Percentiles rank a stretch among this genome's conserved stretches.
phyloP scores from a whole-genome alignment of 1,140 invertebrate species.

The Heliothis virescens region DNA sequence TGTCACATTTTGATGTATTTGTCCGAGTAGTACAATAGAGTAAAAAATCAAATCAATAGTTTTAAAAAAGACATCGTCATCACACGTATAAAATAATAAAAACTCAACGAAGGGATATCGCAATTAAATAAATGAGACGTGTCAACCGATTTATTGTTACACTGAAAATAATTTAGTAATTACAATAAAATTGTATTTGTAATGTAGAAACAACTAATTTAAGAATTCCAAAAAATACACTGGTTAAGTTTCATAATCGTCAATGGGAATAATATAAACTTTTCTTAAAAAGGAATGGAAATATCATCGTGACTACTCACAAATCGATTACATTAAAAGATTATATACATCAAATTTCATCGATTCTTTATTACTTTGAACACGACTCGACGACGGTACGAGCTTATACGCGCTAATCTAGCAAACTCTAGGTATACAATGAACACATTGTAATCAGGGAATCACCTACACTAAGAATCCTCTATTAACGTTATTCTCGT shows the following conservation, averaged over 20 bases:
- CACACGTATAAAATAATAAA: slow-evolving; percentile 28
- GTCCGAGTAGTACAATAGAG: slow-evolving; percentile 46
- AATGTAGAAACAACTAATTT: slow-evolving; percentile 37
- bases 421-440: slow-evolving; percentile 82
- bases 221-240: slow-evolving; percentile 35
- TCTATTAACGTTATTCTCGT: slow-evolving; percentile 24
- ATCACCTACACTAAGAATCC: slow-evolving; percentile 55
- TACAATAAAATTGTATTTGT: slow-evolving; percentile 43
- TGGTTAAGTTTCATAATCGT: slow-evolving; percentile 40
- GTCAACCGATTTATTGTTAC: slow-evolving; percentile 55
- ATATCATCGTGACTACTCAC: slow-evolving; percentile 42
- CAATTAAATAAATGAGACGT: slow-evolving; percentile 47
- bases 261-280: slow-evolving; percentile 1
- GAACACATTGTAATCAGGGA: slow-evolving; percentile 78
- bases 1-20: slow-evolving; percentile 50
- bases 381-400: slow-evolving; percentile 70
- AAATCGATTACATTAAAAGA: slow-evolving; percentile 60
- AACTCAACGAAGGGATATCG: slow-evolving; percentile 17
- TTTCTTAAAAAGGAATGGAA: slow-evolving; percentile 56
- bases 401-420: slow-evolving; percentile 71
- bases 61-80: slow-evolving; percentile 17
- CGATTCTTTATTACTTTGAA: slow-evolving; percentile 66
- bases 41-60: slow-evolving; percentile 41
- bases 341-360: slow-evolving; percentile 69
- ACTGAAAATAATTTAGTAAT: slow-evolving; percentile 55